Evolutionary conservation across 2,797 vertebrate genomes (phyloP).

Genomic region (Limnodromus scolopaceus): DNA sequence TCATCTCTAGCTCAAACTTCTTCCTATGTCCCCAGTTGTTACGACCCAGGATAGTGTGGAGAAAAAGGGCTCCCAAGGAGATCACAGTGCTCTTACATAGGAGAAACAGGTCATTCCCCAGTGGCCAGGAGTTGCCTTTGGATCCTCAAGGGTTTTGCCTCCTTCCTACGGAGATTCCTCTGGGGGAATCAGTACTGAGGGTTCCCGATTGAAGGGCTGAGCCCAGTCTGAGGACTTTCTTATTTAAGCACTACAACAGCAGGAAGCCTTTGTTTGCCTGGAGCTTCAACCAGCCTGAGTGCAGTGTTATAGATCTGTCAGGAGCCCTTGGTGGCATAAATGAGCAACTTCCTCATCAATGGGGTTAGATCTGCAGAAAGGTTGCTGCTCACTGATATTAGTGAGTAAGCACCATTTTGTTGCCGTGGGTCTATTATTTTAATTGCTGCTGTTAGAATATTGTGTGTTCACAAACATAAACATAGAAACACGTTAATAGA

Average conservation of each 20-base stretch:
- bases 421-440: background rate
- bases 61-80: background rate
- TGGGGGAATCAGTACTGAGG: background rate
- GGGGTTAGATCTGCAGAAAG: background rate
- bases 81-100: background rate
- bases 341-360: background rate
- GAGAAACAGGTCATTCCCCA: background rate
- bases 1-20: background rate
- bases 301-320: background rate
- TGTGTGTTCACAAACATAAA: background rate
- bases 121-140: background rate
- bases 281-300: background rate
- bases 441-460: background rate
- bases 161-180: background rate
- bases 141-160: background rate
- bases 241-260: background rate
- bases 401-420: background rate
- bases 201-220: background rate
- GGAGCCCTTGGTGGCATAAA: fast-evolving
- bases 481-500: background rate
- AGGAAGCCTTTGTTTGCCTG: background rate
- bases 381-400: background rate
- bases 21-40: background rate
- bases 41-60: background rate
- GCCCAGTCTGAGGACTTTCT: background rate